Base-by-base conservation (phyloP, 2,888 invertebrate genomes). In the Bursaphelenchus okinawaensis region DNA sequence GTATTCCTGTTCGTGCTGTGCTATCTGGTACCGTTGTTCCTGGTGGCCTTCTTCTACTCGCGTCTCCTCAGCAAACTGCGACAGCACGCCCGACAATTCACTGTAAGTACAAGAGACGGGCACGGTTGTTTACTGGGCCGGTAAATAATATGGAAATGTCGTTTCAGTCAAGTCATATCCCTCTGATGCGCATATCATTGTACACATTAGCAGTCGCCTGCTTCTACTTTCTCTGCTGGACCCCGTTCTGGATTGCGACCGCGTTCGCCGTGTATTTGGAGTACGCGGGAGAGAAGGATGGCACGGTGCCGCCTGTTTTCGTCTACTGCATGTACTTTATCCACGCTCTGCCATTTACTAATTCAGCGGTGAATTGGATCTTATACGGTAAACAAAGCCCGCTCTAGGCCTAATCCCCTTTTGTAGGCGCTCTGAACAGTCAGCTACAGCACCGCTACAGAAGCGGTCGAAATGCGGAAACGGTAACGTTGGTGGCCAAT, bases 321-420 rank as follows among this genome's bases (percentile, higher is more conserved):
- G 80, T 80, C 20, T 80, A 80, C 62, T 74, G 75, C 55, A 80
- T 80, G 80, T 80, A 80, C 66, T 78, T 80, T 62, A 80, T 80
- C 63, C 79, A 80, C 60, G 80, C 80, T 8, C 68, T 80, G 7
- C 80, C 80, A 7, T 80, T 80, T 69, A 80, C 78, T 6, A 80
- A 80, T 64, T 79, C 78, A 1, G 79, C 80, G 1, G 70, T 80
- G 23, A 80, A 80, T 58, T 80, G 80, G 80, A 79, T 80, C 52
- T 61, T 80, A 26, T 80, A 80, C 64, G 80, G 80, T 79, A 63
- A 31, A 63, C 27, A 24, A 9, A 3, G 12, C 12, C 0, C 19
- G 20, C 2, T 40, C 27, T 28, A 20, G 69, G 16, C 1, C 20
- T 7, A 29, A 16, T n/a, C 24, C 22, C 27, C 27, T 69, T 27